These are phyloP conservation scores for Callipepla californica DNA, from an alignment of 2,113 vertebrate species.

Conservation along the genomic window DNA sequence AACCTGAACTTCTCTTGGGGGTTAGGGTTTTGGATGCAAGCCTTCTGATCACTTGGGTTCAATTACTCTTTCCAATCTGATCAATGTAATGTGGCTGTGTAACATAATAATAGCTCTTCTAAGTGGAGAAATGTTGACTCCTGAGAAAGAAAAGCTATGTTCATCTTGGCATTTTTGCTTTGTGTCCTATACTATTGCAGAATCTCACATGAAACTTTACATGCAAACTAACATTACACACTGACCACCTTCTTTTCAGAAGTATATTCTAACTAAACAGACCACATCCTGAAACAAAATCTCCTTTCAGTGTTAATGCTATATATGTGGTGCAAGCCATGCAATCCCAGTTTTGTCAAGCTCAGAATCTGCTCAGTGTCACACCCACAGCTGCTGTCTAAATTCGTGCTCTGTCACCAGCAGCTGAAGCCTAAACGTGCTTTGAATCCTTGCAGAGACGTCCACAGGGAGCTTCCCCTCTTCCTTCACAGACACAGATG, in stretches of 20 bases:
- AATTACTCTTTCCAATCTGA: background rate
- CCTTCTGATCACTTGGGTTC: background rate
- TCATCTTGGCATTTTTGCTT: background rate
- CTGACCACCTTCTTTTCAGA: background rate
- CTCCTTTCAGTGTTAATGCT: background rate
- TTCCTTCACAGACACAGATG: background rate
- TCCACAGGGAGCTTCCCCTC: background rate
- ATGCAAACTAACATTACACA: background rate
- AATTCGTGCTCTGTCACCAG: background rate
- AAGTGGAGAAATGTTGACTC: background rate
- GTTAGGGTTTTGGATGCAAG: background rate
- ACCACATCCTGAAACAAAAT: constrained; percentile 8
- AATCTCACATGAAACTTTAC: background rate
- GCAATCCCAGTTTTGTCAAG: background rate
- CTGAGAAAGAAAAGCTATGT: background rate
- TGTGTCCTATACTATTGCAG: background rate
- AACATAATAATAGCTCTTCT: background rate
- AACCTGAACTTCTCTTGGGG: background rate
- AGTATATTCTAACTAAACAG: background rate
- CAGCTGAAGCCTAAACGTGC: background rate
- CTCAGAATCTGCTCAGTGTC: background rate
- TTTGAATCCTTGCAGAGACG: background rate
- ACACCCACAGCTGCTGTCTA: background rate
- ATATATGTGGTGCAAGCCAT: background rate
- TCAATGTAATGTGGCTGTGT: background rate